Conservation (phyloP, 2,888 invertebrate genomes). For the Anodontia alba region DNA sequence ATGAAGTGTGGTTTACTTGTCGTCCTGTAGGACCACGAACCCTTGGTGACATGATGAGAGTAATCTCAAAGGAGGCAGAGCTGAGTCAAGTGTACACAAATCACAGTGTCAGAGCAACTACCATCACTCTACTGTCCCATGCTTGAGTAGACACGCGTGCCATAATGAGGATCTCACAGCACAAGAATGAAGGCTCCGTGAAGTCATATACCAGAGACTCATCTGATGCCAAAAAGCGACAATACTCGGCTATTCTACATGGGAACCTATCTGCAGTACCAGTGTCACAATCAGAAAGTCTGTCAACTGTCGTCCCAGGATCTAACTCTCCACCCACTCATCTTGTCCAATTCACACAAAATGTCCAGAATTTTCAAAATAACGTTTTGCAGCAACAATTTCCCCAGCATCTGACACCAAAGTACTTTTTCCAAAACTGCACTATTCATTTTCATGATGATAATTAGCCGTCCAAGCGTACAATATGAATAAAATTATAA, state of each 20-base stretch:
- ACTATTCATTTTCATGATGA: background rate
- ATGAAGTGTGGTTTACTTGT: slow-evolving; percentile 22
- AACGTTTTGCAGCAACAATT: background rate
- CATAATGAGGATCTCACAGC: slow-evolving; percentile 36
- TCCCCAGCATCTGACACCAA: background rate
- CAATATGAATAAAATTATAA: too few relatives aligned
- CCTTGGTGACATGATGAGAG: slow-evolving; percentile 29
- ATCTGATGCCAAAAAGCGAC: slow-evolving; percentile 23
- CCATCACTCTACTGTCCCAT: slow-evolving; percentile 27
- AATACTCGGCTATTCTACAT: slow-evolving; percentile 37
- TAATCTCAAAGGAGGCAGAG: slow-evolving; percentile 27
- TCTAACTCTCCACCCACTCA: background rate
- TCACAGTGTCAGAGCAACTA: slow-evolving; percentile 44
- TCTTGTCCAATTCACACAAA: too few relatives aligned
- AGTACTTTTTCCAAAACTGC: background rate
- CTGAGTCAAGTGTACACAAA: slow-evolving; percentile 29
- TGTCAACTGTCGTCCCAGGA: background rate
- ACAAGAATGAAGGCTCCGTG: slow-evolving; percentile 24
- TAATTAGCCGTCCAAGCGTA: background rate
- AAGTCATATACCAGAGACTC: slow-evolving; percentile 23
- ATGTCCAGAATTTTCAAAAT: background rate
- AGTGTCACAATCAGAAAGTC: background rate
- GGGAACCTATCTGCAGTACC: too few relatives aligned
- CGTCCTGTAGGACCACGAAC: slow-evolving; percentile 27
- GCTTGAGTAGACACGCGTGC: slow-evolving; percentile 29